These are phyloP conservation scores for Rhyacophila brunnea DNA, from an alignment of 1,140 invertebrate species.

Conservation along the genomic window DNA sequence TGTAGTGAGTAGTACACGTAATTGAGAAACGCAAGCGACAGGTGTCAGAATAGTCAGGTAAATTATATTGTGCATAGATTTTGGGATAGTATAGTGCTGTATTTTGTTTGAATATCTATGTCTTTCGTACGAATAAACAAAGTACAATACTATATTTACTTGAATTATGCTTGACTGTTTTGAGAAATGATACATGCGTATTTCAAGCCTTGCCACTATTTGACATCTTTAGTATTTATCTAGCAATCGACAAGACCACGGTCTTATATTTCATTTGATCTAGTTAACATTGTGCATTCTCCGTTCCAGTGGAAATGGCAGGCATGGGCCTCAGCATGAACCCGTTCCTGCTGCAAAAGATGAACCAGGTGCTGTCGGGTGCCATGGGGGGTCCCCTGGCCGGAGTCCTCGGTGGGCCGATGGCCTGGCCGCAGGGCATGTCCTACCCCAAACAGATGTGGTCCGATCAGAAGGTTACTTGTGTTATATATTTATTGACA, in stretches of 20 bases:
- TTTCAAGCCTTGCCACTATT: background rate
- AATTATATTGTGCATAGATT: too few species aligned
- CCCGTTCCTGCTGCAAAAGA: constrained; percentile 54
- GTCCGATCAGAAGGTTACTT: constrained; percentile 39
- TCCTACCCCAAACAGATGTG: constrained; percentile 46
- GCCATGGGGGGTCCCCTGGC: constrained; percentile 52
- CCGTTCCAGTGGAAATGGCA: constrained; percentile 59
- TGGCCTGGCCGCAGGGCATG: constrained; percentile 40
- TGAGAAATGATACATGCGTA: too few species aligned
- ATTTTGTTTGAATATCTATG: background rate
- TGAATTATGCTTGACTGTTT: too few species aligned
- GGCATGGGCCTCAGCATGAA: constrained; percentile 51
- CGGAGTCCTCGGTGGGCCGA: constrained; percentile 38
- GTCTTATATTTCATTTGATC: background rate
- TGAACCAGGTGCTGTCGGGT: constrained; percentile 51
- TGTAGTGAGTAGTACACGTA: too few species aligned
- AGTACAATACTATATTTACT: too few species aligned
- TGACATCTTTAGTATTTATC: background rate
- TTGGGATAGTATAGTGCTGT: background rate
- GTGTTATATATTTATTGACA: too few species aligned
- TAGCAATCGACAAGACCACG: background rate
- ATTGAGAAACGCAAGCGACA: too few species aligned
- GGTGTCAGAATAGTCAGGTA: too few species aligned
- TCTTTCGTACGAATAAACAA: too few species aligned
- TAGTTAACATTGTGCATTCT: background rate